Evolutionary conservation across 2,888 invertebrate species (phyloP), one percentile per base, ranked within the genome.

Genomic region (Spicauda simplicius): DNA sequence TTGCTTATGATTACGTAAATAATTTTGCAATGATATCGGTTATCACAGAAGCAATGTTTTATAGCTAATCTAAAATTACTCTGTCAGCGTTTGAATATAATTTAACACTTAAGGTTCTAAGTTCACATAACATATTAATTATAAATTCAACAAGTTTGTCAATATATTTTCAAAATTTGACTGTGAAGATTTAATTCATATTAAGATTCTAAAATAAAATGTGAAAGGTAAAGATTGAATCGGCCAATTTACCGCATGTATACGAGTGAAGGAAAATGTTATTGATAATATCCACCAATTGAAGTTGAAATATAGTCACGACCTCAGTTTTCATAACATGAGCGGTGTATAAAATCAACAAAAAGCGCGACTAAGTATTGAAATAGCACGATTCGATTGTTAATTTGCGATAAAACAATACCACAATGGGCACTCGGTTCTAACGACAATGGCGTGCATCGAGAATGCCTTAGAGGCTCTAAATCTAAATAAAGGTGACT

Each of bases 381-480:
- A 52, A 64, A 50, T 50, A 33, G 50, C 48, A 19, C 45, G 7
- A 33, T 63, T 48, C 56, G 45, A 56, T 64, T 64, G 56, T 57
- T 57, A 64, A 56, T 50, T 57, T 57, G 7, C 57, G 56, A 57
- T 57, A 48, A 63, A 33, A 64, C 57, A 64, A 57, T 64, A 16
- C 50, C 30, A 64, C 64, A 64, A 64, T 57, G 55, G 45, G 33
- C 33, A 50, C 55, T 48, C 45, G 30, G 48, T 19, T 63, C 55
- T 63, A 54, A 30, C 20, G 54, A 54, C 63, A 63, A 30, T 63
- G 48, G 45, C 63, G 16, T 20, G 33, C 50, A 30, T 50, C 7
- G 20, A 37, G 30, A 55, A 63, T 55, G 55, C 63, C n/a, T 41
- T 53, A 41, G 19, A 61, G 53, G 33, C 53, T 61, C 5, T 45